Evolutionary conservation across 2,113 vertebrate species (phyloP).

Genomic region (Calonectris borealis): DNA sequence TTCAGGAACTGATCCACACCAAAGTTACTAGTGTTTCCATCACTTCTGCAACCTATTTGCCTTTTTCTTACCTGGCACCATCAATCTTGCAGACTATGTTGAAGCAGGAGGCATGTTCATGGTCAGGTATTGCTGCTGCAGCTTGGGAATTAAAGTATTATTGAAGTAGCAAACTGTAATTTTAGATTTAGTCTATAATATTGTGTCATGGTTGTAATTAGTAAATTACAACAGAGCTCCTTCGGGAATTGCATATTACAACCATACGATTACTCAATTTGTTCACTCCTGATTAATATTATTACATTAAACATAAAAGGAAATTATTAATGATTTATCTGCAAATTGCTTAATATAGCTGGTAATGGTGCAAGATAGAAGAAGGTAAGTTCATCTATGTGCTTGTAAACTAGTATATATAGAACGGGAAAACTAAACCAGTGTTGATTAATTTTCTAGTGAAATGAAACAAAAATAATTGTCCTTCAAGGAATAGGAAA

Average conservation of each 20-base stretch:
- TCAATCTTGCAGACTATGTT: neutral
- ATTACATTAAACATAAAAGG: slow-evolving; percentile 8
- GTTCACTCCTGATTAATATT: slow-evolving; percentile 7
- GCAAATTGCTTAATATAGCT: neutral
- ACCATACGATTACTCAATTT: slow-evolving; percentile 3
- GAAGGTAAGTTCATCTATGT: neutral
- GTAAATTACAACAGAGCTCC: slow-evolving; percentile 23
- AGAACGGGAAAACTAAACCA: neutral
- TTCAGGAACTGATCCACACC: neutral
- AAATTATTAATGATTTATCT: slow-evolving; percentile 12
- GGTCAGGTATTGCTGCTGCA: neutral
- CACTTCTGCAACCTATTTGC: neutral
- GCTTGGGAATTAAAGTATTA: neutral
- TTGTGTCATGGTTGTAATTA: slow-evolving; percentile 13
- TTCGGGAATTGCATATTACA: neutral
- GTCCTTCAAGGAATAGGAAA: neutral
- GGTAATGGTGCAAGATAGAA: neutral
- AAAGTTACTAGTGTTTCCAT: neutral
- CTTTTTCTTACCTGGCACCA: neutral
- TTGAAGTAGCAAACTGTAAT: neutral
- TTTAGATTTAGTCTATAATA: neutral
- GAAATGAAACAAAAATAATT: neutral
- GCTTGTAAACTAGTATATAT: neutral
- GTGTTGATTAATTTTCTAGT: neutral
- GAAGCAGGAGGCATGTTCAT: neutral